Percentiles rank a stretch among this genome's conserved stretches.
phyloP scores from a whole-genome alignment of 2,888 invertebrate genomes.

The Leptodirus hochenwartii region DNA sequence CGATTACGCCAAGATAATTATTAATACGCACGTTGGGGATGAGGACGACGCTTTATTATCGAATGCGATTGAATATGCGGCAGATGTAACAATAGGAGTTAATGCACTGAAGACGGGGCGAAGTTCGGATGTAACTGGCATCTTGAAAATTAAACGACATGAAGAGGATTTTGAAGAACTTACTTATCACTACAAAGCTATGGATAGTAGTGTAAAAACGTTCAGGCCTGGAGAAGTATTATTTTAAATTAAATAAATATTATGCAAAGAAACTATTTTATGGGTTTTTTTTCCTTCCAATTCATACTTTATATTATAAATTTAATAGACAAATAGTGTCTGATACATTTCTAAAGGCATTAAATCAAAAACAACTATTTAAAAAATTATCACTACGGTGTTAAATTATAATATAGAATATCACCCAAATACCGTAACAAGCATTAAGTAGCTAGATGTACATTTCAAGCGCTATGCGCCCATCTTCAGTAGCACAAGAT shows the following conservation, averaged over 20 bases:
- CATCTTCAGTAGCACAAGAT: too few species aligned
- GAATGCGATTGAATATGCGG: conserved; percentile 41
- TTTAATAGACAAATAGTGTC: background rate
- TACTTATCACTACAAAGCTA: conserved; percentile 46
- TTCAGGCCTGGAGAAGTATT: conserved; percentile 45
- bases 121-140: conserved; percentile 55
- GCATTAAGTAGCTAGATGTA: too few species aligned
- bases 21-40: conserved; percentile 37
- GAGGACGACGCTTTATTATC: conserved; percentile 38
- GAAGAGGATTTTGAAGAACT: conserved; percentile 11
- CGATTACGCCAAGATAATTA: conserved; percentile 32
- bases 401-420: too few species aligned
- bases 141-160: conserved; percentile 34
- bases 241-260: conserved; percentile 14
- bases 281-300: background rate
- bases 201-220: conserved; percentile 55
- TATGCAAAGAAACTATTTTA: background rate
- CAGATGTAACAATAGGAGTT: conserved; percentile 42
- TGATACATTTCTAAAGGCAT: conserved; percentile 1
- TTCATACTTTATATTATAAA: background rate
- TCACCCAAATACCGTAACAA: too few species aligned
- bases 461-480: too few species aligned
- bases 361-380: too few species aligned
- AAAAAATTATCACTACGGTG: too few species aligned
- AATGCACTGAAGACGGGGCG: conserved; percentile 51